Percentiles rank a stretch among this genome's conserved stretches.
Evolutionary conservation across 2,113 vertebrate species (phyloP).

Genomic region (Trichomycterus rosablanca): DNA sequence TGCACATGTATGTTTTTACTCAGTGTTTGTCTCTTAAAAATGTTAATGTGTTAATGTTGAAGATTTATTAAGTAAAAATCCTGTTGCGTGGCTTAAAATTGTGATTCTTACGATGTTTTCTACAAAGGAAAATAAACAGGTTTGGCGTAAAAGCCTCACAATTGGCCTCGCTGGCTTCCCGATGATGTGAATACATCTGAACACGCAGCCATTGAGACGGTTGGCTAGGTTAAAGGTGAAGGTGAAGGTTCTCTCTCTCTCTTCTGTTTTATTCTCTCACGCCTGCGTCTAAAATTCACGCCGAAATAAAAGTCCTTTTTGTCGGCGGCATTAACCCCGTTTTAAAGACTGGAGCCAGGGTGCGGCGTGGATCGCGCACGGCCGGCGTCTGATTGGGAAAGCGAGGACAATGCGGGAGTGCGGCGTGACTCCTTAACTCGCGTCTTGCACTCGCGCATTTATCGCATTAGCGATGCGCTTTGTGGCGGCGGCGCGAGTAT

Average conservation of each 20-base stretch:
- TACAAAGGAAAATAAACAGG: no score
- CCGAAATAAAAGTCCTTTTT: slow-evolving; percentile 47
- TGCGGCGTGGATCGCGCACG: slow-evolving; percentile 79
- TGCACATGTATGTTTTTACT: no score
- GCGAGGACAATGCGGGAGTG: slow-evolving; percentile 91
- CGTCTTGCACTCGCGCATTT: slow-evolving; percentile 88
- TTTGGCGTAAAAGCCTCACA: no score
- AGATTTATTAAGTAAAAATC: no score
- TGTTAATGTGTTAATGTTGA: no score
- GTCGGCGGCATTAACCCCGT: slow-evolving; percentile 73
- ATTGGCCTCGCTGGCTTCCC: slow-evolving; percentile 69
- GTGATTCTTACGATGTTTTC: no score
- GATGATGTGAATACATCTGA: slow-evolving; percentile 72
- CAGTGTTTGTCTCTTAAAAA: no score
- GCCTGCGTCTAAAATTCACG: slow-evolving; percentile 59
- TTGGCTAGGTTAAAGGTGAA: slow-evolving; percentile 65
- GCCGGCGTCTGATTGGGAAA: slow-evolving; percentile 88
- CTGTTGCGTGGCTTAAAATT: no score
- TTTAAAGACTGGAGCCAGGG: slow-evolving; percentile 66
- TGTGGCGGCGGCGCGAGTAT: slow-evolving; percentile 88
- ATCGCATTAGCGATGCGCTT: slow-evolving; percentile 98
- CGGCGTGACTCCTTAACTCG: slow-evolving; percentile 84
- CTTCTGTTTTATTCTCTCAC: slow-evolving; percentile 7
- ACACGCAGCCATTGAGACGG: slow-evolving; percentile 7
- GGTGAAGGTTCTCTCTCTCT: slow-evolving; percentile 74